Conservation (phyloP, 2,888 invertebrate genomes). For the Oscheius onirici region DNA sequence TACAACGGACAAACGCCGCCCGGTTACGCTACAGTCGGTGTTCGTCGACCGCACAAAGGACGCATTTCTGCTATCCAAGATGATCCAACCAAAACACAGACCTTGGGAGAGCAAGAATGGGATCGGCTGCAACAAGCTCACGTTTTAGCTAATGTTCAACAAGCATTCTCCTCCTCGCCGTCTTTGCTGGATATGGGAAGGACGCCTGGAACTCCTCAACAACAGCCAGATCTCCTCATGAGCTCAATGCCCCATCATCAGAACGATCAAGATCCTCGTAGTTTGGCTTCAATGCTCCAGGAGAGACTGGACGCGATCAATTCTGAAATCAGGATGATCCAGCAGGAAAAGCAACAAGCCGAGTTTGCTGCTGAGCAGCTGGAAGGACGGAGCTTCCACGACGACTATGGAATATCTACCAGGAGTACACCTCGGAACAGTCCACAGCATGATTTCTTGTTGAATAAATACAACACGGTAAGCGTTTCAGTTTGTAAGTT, state of each 20-base stretch:
- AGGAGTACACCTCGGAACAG: constrained; percentile 55
- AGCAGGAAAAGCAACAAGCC: constrained; percentile 87
- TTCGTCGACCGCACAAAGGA: constrained; percentile 68
- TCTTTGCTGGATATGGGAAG: constrained; percentile 49
- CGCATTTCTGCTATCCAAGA: constrained; percentile 65
- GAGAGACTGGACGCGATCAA: constrained; percentile 99
- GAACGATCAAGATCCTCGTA: constrained; percentile 89
- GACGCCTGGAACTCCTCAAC: constrained; percentile 32
- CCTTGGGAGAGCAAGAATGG: constrained; percentile 83
- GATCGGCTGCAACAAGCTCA: constrained; percentile 88
- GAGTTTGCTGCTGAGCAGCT: constrained; percentile 96
- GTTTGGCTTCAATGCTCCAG: constrained; percentile 96
- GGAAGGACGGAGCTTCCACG: constrained; percentile 78
- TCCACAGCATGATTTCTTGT: constrained; percentile 53
- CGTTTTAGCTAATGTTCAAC: constrained; percentile 88
- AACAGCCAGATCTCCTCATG: constrained; percentile 36
- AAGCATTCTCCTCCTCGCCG: constrained; percentile 72
- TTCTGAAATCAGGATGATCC: constrained; percentile 86
- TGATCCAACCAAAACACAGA: constrained; percentile 72
- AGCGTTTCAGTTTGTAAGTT: neutral
- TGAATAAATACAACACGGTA: constrained; percentile 89
- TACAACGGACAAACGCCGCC: constrained; percentile 46
- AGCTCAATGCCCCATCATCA: constrained; percentile 14
- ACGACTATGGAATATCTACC: constrained; percentile 48
- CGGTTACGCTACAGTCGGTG: constrained; percentile 53